Evolutionary conservation across 2,888 invertebrate genomes (phyloP), one percentile per base, ranked within the genome.

Genomic region (Philonicus albiceps): DNA sequence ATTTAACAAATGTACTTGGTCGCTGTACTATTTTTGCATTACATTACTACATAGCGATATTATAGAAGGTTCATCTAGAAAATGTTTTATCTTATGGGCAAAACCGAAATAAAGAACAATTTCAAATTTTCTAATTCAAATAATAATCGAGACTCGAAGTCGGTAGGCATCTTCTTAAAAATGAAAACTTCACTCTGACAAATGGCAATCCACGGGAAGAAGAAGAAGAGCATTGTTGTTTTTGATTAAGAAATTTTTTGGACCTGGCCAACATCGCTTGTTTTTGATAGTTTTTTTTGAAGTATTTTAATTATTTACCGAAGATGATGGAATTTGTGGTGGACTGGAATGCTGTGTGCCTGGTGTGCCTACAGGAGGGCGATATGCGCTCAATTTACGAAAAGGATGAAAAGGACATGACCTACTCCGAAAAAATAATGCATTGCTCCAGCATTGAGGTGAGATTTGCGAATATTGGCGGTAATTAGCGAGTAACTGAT

Each of bases 401-500:
- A 13, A 89, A 89, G 43, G 91, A 91, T 75, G 90, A 90, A 53
- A 88, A 89, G 3, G 89, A 90, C 13, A 86, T 91, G 81, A 89
- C 88, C 11, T 90, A 91, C 81, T 89, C 90, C 11, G 91, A 92
- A 4, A 92, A 92, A 88, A 92, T 92, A 73, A 90, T 90, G 80
- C 88, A 89, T 81, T 91, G 92, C 86, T 91, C 91, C 3, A 89
- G 90, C 19, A 86, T 89, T 37, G 84, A 87, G 78, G 89, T 89
- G 53, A 13, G n/a, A 31, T 75, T 64, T 49, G 5, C 1, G 11
- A 11, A 11, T 64, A 8, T 11, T 16, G 2, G 27, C 4, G 6
- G 0, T 49, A n/a, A n/a, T 49, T 49, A 2, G n/a, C 6, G 49
- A 49, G 5, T 6, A 49, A 3, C 4, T n/a, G 0, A 16, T 6